phyloP scores from a whole-genome alignment of 2,888 invertebrate species.

The Cephus pulcher region DNA sequence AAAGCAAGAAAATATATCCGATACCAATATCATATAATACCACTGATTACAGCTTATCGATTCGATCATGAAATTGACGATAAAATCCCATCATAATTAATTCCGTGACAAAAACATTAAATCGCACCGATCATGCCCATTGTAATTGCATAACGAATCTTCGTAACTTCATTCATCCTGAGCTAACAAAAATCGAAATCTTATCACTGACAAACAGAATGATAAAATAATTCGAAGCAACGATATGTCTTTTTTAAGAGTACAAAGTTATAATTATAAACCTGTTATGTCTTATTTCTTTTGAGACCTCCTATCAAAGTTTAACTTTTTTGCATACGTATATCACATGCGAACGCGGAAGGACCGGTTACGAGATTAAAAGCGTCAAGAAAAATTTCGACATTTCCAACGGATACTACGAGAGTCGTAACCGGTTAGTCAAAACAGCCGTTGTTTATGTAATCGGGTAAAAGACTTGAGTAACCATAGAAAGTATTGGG shows the following conservation, averaged over 20 bases:
- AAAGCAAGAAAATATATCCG: not conserved
- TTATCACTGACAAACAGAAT: not conserved
- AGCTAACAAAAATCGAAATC: not conserved
- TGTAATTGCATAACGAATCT: not conserved
- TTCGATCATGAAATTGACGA: not conserved
- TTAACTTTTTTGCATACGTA: not conserved
- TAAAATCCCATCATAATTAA: not conserved
- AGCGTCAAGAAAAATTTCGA: not conserved
- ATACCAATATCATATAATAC: not conserved
- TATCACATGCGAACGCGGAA: not conserved
- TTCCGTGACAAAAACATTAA: not conserved
- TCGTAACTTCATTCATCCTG: not conserved
- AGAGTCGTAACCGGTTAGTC: not conserved
- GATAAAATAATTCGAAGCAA: not conserved
- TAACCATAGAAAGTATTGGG: slow-evolving; percentile 1
- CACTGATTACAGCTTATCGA: not conserved
- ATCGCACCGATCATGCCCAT: not conserved
- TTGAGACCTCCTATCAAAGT: not conserved
- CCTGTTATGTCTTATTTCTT: not conserved
- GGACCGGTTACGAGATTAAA: not conserved
- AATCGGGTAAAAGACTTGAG: not conserved
- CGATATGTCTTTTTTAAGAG: not conserved
- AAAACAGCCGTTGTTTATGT: not conserved
- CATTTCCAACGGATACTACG: not conserved
- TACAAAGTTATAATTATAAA: not conserved